Percentiles rank a stretch among this genome's conserved stretches.
phyloP scores from a whole-genome alignment of 2,113 vertebrate genomes.

The Progne subis region DNA sequence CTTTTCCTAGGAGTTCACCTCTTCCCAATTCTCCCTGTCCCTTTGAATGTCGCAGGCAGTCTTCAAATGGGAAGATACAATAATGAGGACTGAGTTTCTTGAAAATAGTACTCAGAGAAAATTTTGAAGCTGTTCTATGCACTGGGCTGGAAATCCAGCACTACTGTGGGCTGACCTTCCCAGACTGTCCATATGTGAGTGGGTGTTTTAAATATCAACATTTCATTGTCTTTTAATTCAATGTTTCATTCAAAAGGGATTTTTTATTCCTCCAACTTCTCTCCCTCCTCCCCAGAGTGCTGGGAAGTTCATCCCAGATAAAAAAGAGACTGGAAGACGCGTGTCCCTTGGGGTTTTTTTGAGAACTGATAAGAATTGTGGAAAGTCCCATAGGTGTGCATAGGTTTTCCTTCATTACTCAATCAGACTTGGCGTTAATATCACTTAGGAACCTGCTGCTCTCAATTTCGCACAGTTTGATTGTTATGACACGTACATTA shows the following conservation, averaged over 20 bases:
- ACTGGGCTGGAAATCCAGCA: not conserved
- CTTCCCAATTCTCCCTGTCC: not conserved
- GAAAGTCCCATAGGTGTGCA: conserved; percentile 54
- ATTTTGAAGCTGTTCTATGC: not conserved
- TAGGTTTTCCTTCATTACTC: conserved; percentile 47
- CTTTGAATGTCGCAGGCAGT: not conserved
- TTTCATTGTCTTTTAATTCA: not conserved
- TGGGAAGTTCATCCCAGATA: conserved; percentile 25
- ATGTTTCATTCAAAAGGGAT: not conserved
- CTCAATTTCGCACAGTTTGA: not conserved
- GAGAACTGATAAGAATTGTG: conserved; percentile 10
- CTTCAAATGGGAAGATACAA: not conserved
- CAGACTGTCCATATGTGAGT: not conserved
- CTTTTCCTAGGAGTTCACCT: not conserved
- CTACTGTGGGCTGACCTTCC: not conserved
- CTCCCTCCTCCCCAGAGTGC: not conserved
- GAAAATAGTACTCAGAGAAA: not conserved
- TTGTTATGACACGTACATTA: conserved; percentile 15
- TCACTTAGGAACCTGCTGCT: not conserved
- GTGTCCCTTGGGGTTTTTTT: conserved; percentile 1
- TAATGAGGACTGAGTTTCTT: not conserved
- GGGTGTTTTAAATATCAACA: not conserved
- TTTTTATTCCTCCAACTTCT: not conserved
- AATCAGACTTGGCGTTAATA: not conserved
- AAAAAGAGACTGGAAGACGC: not conserved